phyloP scores from a whole-genome alignment of 2,888 invertebrate species.

The Rhodophaea formosa region DNA sequence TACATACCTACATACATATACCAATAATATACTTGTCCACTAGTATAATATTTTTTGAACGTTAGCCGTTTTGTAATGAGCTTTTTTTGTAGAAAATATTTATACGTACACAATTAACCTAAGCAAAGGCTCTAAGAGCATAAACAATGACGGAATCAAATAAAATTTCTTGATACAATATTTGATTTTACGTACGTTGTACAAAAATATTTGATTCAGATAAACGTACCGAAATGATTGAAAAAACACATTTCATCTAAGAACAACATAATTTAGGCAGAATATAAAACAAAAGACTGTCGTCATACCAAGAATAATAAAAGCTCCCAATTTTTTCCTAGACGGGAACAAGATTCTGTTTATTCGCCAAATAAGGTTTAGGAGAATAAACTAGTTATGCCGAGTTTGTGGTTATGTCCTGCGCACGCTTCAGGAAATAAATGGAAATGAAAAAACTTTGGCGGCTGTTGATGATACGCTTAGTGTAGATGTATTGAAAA shows the following conservation, averaged over 20 bases:
- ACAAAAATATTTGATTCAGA: no score
- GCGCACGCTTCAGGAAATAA: constrained; percentile 16
- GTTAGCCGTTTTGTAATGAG: no score
- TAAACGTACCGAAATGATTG: no score
- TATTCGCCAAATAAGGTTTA: constrained; percentile 17
- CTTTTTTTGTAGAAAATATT: no score
- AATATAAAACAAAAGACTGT: neutral
- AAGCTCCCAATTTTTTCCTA: neutral
- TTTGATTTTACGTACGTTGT: no score
- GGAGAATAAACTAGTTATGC: constrained; percentile 16
- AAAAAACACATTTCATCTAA: neutral
- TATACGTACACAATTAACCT: no score
- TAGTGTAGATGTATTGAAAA: constrained; percentile 5
- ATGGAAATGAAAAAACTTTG: constrained; percentile 23
- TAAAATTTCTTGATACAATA: no score
- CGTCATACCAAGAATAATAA: neutral
- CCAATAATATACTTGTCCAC: no score
- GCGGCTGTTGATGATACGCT: constrained; percentile 14
- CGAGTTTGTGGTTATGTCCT: constrained; percentile 17
- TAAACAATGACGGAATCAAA: no score
- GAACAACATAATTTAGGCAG: neutral
- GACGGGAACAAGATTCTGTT: neutral
- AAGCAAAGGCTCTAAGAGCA: no score
- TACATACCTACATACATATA: no score
- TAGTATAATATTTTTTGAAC: no score